Conservation (phyloP, 2,888 invertebrate species). For the Drosophila suboccidentalis region DNA sequence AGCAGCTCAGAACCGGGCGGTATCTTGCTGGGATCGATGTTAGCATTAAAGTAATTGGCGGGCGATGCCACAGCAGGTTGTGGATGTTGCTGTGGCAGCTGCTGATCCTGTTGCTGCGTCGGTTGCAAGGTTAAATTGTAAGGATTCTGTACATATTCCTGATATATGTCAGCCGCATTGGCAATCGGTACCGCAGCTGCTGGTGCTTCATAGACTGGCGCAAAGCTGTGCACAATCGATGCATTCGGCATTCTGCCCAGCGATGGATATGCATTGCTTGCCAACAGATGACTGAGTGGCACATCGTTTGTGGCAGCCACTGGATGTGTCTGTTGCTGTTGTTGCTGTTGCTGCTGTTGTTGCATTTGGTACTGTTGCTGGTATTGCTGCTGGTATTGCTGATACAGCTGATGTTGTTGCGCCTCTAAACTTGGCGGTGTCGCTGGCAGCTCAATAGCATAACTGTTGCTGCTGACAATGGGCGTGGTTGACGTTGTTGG, state of each 20-base stretch:
- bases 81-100: conserved; percentile 57
- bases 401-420: conserved; percentile 57
- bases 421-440: conserved; percentile 66
- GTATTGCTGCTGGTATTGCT: conserved; percentile 60
- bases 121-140: conserved; percentile 85
- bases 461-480: conserved; percentile 57
- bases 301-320: conserved; percentile 63
- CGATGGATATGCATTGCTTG: conserved; percentile 83
- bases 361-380: conserved; percentile 50
- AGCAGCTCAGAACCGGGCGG: conserved; percentile 89
- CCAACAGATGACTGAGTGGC: conserved; percentile 82
- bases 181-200: conserved; percentile 17
- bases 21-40: conserved; percentile 86
- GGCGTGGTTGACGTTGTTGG: conserved; percentile 5
- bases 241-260: conserved; percentile 78
- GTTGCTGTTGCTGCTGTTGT: conserved; percentile 26
- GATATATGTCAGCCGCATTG: conserved; percentile 80
- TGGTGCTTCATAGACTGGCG: conserved; percentile 75
- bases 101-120: conserved; percentile 55
- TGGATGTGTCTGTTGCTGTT: conserved; percentile 8
- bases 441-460: conserved; percentile 83
- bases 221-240: conserved; percentile 84
- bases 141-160: conserved; percentile 85
- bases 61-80: conserved; percentile 85
- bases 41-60: conserved; percentile 88